Base-by-base conservation (phyloP, 2,888 invertebrate species). In the Helobdella robusta region DNA sequence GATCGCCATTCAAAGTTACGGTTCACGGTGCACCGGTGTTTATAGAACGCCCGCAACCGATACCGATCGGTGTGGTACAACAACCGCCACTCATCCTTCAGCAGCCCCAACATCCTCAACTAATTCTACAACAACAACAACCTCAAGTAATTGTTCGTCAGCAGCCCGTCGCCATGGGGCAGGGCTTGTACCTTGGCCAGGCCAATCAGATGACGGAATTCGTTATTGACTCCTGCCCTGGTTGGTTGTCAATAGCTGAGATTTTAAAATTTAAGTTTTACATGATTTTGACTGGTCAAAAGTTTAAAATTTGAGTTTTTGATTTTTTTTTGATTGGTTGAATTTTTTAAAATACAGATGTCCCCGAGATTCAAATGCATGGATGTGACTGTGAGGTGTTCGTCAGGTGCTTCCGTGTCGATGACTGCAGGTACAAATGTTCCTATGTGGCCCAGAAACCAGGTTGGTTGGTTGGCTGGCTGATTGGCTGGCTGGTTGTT, bases 381-480 rank as follows among this genome's bases (percentile, higher is more conserved):
- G 50, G 62, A 32, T 15, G n/a, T 11, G 32, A 50, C 46, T 32
- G 62, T 30, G 62, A 62, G 11, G 62, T 62, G 30, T 62, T 62
- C 8, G 62, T 62, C 46, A 46, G 62, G 48, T 62, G 62, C 48
- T 44, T 62, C 23, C 48, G 50, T 32, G 50, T 50, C n/a, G 62
- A 28, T 48, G 62, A 62, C 32, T n/a, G 50, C 34, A 48, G 30
- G 4, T 62, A 62, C 62, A 40, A 48, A 30, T 62, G 62, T 35
- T 62, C 62, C 25, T 62, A 62, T 35, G 35, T 32, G 8, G n/a
- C 62, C 25, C 30, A 25, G 18, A 20, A 23, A 11, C 62, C 62
- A 18, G 62, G 62, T 62, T 11, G 28, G 3, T n/a, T 40, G 44
- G 11, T 40, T 40, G 11, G 11, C 15, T 40, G 11, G 15, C 44